Base-by-base conservation (phyloP, 2,888 invertebrate genomes). In the Ephialtes manifestator region DNA sequence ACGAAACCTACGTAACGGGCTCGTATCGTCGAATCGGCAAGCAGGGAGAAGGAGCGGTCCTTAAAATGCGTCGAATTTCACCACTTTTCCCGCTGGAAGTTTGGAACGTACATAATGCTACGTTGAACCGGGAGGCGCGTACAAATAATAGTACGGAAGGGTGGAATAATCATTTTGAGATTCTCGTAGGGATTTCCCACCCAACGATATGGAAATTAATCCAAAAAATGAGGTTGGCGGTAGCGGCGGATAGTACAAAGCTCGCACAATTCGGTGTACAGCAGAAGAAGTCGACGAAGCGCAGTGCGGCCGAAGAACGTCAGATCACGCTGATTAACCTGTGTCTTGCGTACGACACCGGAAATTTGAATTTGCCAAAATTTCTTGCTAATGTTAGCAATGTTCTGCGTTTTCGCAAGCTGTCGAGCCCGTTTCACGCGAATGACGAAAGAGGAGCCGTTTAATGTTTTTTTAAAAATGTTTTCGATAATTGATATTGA, bases 161-260 rank as follows among this genome's bases (percentile, higher is more conserved):
- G n/a, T 79, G 79, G 79, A 79, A 79, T 20, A 79, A 79, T 43
- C 53, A 71, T 0, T 79, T 79, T 18, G 43, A 48, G 4, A 63
- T 48, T 48, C 18, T 79, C n/a, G 70, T 79, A 0, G 63, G 63
- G 2, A 46, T 31, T 48, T 39, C 39, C 8, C 79, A 79, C 39
- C 71, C 79, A 20, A 24, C 70, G 3, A 43, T 60, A 5, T 79
- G 70, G 51, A 70, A 71, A 11, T 46, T 79, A 2, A 70, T 79
- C 13, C 1, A 48, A n/a, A 71, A 71, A 8, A 71, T 79, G 71
- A 70, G 70, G 46, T 20, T 63, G 58, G 70, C 48, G n/a, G 35
- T 79, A 2, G 48, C 71, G 2, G 79, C 60, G 20, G 79, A 79
- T 60, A 58, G 7, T 24, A 71, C 79, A 1, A 79, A 79, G n/a